Evolutionary conservation across 2,797 vertebrate genomes (phyloP).

Genomic region (Oophaga sylvatica): DNA sequence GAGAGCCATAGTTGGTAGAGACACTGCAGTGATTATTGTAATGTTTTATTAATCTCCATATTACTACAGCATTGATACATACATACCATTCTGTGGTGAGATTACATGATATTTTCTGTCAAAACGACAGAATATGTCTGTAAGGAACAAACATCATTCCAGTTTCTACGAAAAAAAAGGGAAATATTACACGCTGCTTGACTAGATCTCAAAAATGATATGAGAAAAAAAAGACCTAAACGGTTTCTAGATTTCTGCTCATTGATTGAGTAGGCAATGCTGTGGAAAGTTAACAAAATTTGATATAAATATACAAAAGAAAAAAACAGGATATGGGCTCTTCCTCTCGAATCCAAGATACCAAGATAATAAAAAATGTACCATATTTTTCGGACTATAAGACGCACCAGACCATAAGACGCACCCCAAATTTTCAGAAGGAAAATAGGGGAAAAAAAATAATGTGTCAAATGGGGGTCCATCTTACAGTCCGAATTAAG

Average conservation of each 20-base stretch:
- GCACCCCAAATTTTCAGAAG: too few species aligned
- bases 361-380: too few species aligned
- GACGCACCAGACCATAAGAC: too few species aligned
- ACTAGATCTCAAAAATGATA: not conserved
- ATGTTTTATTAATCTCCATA: constrained; percentile 13
- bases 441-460: too few species aligned
- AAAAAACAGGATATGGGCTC: too few species aligned
- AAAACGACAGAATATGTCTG: constrained; percentile 3
- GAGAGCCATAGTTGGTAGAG: not conserved
- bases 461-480: too few species aligned
- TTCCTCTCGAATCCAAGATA: too few species aligned
- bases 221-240: not conserved
- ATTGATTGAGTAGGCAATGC: not conserved
- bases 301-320: too few species aligned
- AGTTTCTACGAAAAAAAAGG: not conserved
- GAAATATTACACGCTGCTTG: not conserved
- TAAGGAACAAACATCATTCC: constrained; percentile 5
- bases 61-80: not conserved
- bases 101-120: not conserved
- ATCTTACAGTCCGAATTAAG: too few species aligned
- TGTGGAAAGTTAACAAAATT: not conserved
- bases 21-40: not conserved
- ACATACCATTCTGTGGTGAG: not conserved
- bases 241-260: not conserved
- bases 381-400: too few species aligned